phyloP scores from a whole-genome alignment of 1,140 invertebrate genomes.

The Tenebrio molitor region DNA sequence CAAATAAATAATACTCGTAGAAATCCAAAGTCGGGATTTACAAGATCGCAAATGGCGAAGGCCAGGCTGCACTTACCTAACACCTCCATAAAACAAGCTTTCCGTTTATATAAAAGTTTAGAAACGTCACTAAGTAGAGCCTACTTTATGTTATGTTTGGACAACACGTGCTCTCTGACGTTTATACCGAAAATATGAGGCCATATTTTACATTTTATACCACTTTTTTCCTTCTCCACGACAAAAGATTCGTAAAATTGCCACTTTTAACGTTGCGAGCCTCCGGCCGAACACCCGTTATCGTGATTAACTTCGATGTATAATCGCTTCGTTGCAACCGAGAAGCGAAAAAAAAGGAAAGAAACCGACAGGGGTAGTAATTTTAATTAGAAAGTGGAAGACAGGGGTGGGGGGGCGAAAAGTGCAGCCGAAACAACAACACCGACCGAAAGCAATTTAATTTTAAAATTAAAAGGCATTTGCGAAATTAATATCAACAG shows the following conservation, averaged over 20 bases:
- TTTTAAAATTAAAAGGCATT: conserved; percentile 48
- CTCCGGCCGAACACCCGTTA: not conserved
- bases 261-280: conserved; percentile 8
- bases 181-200: conserved; percentile 60
- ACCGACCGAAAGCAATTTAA: conserved; percentile 48
- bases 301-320: conserved; percentile 27
- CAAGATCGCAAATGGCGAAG: not conserved
- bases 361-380: not conserved
- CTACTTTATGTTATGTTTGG: conserved; percentile 63
- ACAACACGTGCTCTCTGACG: conserved; percentile 61
- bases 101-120: conserved; percentile 47
- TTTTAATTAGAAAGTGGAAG: conserved; percentile 27
- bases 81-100: conserved; percentile 44
- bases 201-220: conserved; percentile 59
- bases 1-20: not conserved
- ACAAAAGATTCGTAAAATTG: conserved; percentile 42
- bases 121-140: conserved; percentile 60
- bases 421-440: conserved; percentile 10
- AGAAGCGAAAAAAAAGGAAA: too few relatives aligned
- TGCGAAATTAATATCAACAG: conserved; percentile 49
- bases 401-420: not conserved
- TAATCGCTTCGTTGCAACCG: conserved; percentile 1
- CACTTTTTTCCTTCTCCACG: conserved; percentile 46
- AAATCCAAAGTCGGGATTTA: conserved; percentile 9
- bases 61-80: not conserved